Evolutionary conservation across 1,140 invertebrate genomes (phyloP).

Genomic region (Hyposmocoma kahamanoa): DNA sequence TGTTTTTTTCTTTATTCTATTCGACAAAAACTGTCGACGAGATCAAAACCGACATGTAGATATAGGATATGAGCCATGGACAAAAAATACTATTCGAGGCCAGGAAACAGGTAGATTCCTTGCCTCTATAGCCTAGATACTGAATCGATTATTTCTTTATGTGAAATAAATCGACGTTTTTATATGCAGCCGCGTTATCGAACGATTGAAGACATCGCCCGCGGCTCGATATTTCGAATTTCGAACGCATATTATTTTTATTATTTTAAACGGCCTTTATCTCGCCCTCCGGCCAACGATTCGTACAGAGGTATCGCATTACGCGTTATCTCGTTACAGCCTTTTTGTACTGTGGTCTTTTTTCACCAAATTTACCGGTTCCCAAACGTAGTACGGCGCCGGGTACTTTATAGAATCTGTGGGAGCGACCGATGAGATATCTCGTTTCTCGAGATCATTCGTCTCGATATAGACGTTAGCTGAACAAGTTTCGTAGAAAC

Average conservation of each 20-base stretch:
- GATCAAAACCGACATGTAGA: conserved; percentile 52
- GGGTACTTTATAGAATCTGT: conserved; percentile 37
- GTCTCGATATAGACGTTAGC: conserved; percentile 40
- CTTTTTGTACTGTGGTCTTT: conserved; percentile 35
- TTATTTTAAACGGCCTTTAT: conserved; percentile 56
- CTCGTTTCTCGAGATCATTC: conserved; percentile 44
- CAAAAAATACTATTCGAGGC: conserved; percentile 34
- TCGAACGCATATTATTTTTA: conserved; percentile 42
- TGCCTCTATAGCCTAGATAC: neutral
- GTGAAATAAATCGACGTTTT: neutral
- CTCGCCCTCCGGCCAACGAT: conserved; percentile 42
- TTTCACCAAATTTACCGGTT: conserved; percentile 36
- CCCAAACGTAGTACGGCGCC: conserved; percentile 17
- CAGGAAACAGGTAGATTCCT: conserved; percentile 12
- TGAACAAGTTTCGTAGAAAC: conserved; percentile 26
- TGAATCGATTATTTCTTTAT: too few species aligned
- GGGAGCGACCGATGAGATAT: conserved; percentile 33
- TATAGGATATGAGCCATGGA: conserved; percentile 42
- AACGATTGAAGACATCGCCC: conserved; percentile 17
- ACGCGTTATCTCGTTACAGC: conserved; percentile 47
- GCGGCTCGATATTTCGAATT: conserved; percentile 49
- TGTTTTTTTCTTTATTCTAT: conserved; percentile 45
- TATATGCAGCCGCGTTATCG: neutral
- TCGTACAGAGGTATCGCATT: conserved; percentile 45
- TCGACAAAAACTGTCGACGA: conserved; percentile 54